Evolutionary conservation across 2,888 invertebrate genomes (phyloP).

Genomic region (Ommatoiulus sabulosus): DNA sequence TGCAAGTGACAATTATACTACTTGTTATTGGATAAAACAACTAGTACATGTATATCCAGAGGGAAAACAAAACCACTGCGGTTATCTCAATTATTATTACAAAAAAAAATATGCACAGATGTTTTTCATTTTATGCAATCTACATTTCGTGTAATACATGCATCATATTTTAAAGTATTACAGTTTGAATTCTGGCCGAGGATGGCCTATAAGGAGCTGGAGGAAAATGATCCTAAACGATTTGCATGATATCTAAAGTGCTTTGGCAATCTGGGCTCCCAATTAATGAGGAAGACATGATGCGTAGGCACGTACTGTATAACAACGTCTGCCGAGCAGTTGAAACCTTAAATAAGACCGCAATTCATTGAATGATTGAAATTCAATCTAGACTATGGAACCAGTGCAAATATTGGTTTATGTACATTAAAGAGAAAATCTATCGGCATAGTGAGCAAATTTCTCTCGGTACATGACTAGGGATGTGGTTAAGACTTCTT

Average conservation of each 20-base stretch:
- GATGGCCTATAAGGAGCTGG: no score
- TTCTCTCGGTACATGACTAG: not conserved
- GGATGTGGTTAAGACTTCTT: not conserved
- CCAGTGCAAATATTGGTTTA: conserved; percentile 36
- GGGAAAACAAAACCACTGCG: no score
- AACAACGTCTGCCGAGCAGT: not conserved
- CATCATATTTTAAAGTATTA: no score
- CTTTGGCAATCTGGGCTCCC: not conserved
- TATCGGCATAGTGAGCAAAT: not conserved
- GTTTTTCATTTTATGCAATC: no score
- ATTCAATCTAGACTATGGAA: not conserved
- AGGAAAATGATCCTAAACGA: not conserved
- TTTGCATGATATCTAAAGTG: not conserved
- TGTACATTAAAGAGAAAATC: conserved; percentile 13
- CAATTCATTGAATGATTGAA: not conserved
- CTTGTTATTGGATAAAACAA: no score
- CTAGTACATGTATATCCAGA: no score
- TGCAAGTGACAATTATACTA: no score
- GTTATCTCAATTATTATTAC: no score
- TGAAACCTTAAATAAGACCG: not conserved
- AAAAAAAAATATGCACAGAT: no score
- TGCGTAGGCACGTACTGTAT: not conserved
- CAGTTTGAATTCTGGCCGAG: no score
- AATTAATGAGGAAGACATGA: not conserved
- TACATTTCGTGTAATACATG: no score